Conservation (phyloP, 2,888 invertebrate species). For the Ceratothoa steindachneri region DNA sequence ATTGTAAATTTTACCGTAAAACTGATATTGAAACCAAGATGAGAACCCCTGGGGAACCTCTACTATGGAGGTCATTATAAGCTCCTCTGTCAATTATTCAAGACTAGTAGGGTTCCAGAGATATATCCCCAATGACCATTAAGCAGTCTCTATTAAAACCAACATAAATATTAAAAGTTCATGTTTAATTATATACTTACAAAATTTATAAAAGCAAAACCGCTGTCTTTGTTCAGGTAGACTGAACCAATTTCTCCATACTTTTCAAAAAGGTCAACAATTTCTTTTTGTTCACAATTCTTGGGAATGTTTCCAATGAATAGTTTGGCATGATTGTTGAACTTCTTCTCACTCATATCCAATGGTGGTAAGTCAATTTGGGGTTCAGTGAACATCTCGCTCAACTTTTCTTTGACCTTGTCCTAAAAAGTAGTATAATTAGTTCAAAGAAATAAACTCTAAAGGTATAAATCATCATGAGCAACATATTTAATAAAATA, state of each 20-base stretch:
- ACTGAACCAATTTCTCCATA: conserved; percentile 89
- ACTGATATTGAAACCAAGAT: no score
- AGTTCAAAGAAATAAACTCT: no score
- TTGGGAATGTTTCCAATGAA: conserved; percentile 91
- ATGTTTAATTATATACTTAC: conserved; percentile 63
- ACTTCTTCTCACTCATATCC: conserved; percentile 61
- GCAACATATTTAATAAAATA: no score
- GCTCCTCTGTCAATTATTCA: no score
- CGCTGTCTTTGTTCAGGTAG: conserved; percentile 90
- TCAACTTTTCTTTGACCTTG: conserved; percentile 37
- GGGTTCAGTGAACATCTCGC: conserved; percentile 25
- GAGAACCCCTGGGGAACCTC: no score
- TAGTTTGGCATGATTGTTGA: conserved; percentile 84
- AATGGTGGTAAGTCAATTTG: conserved; percentile 34
- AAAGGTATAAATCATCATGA: no score
- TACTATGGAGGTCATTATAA: no score
- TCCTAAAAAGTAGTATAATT: conserved; percentile 20
- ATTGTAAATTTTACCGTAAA: no score
- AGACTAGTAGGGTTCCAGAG: no score
- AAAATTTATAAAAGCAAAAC: conserved; percentile 92
- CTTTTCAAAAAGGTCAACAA: conserved; percentile 75
- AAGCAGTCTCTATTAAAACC: no score
- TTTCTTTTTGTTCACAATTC: conserved; percentile 83
- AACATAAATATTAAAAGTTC: no score
- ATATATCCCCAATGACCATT: no score